Conservation (phyloP, 2,113 vertebrate genomes). For the Fregata magnificens region DNA sequence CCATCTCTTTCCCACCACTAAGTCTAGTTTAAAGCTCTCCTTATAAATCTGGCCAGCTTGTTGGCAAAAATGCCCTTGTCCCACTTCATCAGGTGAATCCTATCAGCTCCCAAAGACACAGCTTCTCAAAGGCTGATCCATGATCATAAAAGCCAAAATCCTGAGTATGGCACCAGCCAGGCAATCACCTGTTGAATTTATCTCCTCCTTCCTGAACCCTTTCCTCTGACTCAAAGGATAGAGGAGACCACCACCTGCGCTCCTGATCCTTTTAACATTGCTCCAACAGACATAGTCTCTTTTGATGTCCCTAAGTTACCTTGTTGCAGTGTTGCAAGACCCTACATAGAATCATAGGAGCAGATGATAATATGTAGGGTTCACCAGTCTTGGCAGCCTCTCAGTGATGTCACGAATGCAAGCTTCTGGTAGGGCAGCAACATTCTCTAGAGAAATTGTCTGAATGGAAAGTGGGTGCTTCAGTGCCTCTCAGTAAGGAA, state of each 20-base stretch:
- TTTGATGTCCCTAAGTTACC: background rate
- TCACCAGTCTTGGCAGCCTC: background rate
- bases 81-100: background rate
- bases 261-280: background rate
- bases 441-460: background rate
- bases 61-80: background rate
- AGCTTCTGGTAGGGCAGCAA: background rate
- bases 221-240: background rate
- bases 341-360: background rate
- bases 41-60: background rate
- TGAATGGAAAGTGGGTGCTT: background rate
- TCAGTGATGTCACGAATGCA: background rate
- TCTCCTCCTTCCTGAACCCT: background rate
- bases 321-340: background rate
- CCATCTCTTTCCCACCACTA: background rate
- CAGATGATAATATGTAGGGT: background rate
- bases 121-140: background rate
- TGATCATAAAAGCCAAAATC: background rate
- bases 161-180: background rate
- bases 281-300: background rate
- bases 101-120: background rate
- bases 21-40: background rate
- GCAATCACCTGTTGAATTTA: background rate
- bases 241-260: background rate
- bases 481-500: background rate